Evolutionary conservation across 2,797 vertebrate genomes (phyloP).

Genomic region (Catharus ustulatus): DNA sequence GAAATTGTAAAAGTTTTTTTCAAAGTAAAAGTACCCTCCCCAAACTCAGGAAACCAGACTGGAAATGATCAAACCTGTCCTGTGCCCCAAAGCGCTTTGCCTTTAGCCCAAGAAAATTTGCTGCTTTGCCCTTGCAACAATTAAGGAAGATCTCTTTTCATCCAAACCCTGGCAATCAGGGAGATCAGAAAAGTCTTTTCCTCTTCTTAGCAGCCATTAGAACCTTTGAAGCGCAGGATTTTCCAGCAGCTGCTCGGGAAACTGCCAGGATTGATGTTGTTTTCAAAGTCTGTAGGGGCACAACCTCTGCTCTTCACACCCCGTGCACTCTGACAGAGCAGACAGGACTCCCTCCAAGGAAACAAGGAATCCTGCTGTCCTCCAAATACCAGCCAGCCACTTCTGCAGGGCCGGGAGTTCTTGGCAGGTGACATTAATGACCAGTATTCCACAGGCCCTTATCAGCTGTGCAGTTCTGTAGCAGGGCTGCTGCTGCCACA

Average conservation of each 20-base stretch:
- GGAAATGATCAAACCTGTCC: not conserved
- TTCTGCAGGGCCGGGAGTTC: not conserved
- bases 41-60: not conserved
- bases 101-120: not conserved
- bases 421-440: not conserved
- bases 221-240: not conserved
- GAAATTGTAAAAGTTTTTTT: not conserved
- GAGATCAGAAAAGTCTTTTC: not conserved
- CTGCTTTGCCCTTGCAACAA: not conserved
- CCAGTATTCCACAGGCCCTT: not conserved
- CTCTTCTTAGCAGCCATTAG: not conserved
- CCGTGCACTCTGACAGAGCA: accelerated
- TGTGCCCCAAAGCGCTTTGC: not conserved
- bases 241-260: not conserved
- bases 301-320: not conserved
- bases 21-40: not conserved
- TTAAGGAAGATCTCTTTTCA: not conserved
- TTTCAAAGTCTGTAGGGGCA: not conserved
- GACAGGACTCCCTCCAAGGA: not conserved
- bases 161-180: not conserved
- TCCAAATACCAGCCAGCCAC: not conserved
- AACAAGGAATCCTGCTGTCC: accelerated
- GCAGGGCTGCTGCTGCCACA: not conserved
- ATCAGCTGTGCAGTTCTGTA: accelerated
- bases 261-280: not conserved